These are phyloP conservation scores for Thinocorus orbignyianus DNA, from an alignment of 2,113 vertebrate genomes.

Conservation along the genomic window DNA sequence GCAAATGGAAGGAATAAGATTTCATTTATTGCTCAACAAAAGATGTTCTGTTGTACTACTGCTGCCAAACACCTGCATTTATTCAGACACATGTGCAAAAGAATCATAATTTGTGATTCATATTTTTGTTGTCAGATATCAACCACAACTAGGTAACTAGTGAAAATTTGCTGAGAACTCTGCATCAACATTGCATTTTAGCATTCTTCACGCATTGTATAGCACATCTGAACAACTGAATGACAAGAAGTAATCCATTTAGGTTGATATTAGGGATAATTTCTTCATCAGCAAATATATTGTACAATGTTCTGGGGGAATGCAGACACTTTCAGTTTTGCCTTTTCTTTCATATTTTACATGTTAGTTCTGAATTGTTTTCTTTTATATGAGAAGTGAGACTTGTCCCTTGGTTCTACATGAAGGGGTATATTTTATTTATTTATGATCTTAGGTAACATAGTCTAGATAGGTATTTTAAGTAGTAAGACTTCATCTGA, in stretches of 20 bases:
- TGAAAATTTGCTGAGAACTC: neutral
- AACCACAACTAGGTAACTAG: neutral
- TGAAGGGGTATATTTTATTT: neutral
- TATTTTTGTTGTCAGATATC: neutral
- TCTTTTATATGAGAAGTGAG: neutral
- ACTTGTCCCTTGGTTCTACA: neutral
- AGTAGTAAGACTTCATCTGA: neutral
- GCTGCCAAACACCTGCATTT: conserved; percentile 72
- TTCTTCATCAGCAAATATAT: neutral
- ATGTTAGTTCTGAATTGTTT: neutral
- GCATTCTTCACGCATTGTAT: neutral
- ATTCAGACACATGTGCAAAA: conserved; percentile 12
- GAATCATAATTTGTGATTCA: neutral
- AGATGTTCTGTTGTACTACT: conserved; percentile 36
- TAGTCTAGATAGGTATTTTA: neutral
- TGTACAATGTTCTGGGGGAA: neutral
- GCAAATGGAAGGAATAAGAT: neutral
- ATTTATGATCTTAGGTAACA: neutral
- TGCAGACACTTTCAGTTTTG: neutral
- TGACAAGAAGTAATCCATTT: neutral
- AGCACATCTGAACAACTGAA: neutral
- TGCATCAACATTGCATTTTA: fast-evolving
- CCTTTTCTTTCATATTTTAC: neutral
- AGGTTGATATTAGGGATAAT: neutral
- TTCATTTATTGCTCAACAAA: conserved; percentile 33